A percentile compares a stretch with the other conserved stretches of the same genome.
Evolutionary conservation across 2,113 vertebrate species (phyloP).

Genomic region (Narcine bancroftii): DNA sequence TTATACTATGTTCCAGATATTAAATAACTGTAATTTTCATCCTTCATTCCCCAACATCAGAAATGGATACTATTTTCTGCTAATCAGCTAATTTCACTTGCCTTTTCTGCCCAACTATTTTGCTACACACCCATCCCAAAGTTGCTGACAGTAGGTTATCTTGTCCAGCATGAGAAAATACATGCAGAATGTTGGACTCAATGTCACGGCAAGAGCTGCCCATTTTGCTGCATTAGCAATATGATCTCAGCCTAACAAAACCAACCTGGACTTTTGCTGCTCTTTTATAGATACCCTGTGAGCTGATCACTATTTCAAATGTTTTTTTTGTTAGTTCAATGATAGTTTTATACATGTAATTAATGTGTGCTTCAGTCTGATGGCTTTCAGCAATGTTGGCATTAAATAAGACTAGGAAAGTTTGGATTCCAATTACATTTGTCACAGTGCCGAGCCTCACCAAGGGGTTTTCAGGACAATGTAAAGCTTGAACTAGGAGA

Average conservation of each 20-base stretch:
- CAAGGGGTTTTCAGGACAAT: neutral
- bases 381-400: neutral
- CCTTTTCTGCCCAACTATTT: too few species aligned
- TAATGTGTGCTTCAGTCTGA: neutral
- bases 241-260: neutral
- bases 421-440: conserved; percentile 27
- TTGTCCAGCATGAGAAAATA: neutral
- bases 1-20: too few species aligned
- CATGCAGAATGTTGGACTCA: neutral
- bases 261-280: neutral
- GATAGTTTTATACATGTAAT: neutral
- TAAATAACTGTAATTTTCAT: too few species aligned
- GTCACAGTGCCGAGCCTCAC: neutral
- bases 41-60: too few species aligned
- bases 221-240: neutral
- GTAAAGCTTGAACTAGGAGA: neutral
- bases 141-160: neutral
- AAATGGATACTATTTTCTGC: too few species aligned
- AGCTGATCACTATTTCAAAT: neutral
- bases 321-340: neutral
- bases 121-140: too few species aligned
- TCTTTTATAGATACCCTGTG: neutral
- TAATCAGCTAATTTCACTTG: too few species aligned
- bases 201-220: neutral
- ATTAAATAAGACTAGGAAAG: neutral